These are phyloP conservation scores for Netelia virgata DNA, from an alignment of 2,888 invertebrate genomes.

Conservation along the genomic window DNA sequence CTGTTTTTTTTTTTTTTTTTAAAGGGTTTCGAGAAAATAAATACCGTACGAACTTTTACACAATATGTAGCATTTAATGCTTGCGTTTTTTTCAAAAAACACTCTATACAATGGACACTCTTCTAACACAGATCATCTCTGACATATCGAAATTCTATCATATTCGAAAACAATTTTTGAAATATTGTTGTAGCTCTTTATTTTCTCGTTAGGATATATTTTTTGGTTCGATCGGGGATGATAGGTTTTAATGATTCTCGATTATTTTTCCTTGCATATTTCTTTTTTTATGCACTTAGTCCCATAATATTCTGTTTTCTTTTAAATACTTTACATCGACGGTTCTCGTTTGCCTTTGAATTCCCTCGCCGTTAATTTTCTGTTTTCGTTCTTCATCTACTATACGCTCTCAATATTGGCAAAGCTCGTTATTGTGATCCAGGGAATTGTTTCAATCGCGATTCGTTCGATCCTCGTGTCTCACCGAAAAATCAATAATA, in stretches of 20 bases:
- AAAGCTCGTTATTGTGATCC: constrained; percentile 29
- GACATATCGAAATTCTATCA: constrained; percentile 70
- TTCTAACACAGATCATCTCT: constrained; percentile 84
- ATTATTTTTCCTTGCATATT: constrained; percentile 26
- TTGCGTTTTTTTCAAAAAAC: constrained; percentile 83
- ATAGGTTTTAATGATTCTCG: background rate
- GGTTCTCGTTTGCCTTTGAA: constrained; percentile 72
- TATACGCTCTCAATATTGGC: background rate
- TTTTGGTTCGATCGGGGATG: background rate
- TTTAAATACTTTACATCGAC: constrained; percentile 79
- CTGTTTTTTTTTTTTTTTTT: background rate
- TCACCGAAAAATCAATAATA: constrained; percentile 31
- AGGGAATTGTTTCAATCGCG: constrained; percentile 36
- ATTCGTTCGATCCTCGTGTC: constrained; percentile 44
- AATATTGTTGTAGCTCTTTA: constrained; percentile 49
- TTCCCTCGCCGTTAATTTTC: constrained; percentile 62
- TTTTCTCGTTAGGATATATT: constrained; percentile 42
- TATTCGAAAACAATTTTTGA: too few relatives aligned
- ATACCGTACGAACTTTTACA: constrained; percentile 80
- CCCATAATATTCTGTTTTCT: constrained; percentile 72
- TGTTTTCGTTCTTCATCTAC: background rate
- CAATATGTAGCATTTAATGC: constrained; percentile 85
- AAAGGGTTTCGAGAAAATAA: constrained; percentile 70
- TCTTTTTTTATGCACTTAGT: constrained; percentile 75
- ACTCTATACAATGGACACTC: constrained; percentile 85